phyloP scores from a whole-genome alignment of 2,888 invertebrate genomes.

The Priocnemis perturbator region DNA sequence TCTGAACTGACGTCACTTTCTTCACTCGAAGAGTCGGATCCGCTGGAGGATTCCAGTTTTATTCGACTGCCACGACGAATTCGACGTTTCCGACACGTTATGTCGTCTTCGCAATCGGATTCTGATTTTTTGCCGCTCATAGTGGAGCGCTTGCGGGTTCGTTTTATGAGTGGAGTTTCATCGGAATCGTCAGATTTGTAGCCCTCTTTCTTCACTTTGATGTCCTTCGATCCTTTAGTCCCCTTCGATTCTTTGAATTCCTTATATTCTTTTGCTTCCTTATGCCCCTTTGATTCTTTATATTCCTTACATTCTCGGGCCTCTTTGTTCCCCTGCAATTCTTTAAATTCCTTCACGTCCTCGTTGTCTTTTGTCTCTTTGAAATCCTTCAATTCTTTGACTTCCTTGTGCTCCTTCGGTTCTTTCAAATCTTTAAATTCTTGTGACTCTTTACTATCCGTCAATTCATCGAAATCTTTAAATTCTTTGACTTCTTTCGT shows the following conservation, averaged over 20 bases:
- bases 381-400: constrained; percentile 15
- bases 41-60: constrained; percentile 68
- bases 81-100: constrained; percentile 63
- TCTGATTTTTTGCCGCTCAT: constrained; percentile 60
- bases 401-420: not conserved
- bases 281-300: no score
- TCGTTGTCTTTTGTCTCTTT: not conserved
- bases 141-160: constrained; percentile 50
- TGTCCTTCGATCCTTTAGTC: constrained; percentile 39
- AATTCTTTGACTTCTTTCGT: no score
- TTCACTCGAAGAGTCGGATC: constrained; percentile 67
- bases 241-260: constrained; percentile 46
- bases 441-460: not conserved
- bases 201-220: constrained; percentile 16
- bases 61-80: constrained; percentile 69
- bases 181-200: constrained; percentile 65
- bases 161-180: constrained; percentile 65
- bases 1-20: constrained; percentile 64
- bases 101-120: constrained; percentile 63
- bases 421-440: constrained; percentile 18
- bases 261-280: no score
- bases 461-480: no score
- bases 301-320: not conserved
- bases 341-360: not conserved
- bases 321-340: not conserved